phyloP scores from a whole-genome alignment of 2,113 vertebrate genomes.

The Alethe castanea region DNA sequence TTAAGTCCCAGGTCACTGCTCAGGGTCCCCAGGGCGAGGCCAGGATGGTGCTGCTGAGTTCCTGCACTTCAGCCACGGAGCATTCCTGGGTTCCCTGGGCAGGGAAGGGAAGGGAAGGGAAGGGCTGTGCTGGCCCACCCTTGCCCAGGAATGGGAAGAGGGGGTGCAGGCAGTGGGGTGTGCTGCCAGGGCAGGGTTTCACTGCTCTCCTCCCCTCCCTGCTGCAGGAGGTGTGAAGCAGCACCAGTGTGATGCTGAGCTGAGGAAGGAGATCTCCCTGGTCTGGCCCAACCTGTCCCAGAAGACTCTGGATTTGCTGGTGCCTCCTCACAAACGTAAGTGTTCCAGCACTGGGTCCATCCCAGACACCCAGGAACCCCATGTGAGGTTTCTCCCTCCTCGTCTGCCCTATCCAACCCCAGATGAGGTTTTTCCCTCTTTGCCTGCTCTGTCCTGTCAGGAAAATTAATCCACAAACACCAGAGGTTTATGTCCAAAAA shows the following conservation, averaged over 20 bases:
- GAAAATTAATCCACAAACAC: too few species aligned
- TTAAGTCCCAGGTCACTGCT: background rate
- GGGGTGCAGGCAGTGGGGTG: background rate
- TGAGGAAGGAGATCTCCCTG: slow-evolving; percentile 88
- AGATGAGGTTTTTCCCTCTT: background rate
- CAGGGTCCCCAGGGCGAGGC: background rate
- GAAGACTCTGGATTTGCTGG: slow-evolving; percentile 91
- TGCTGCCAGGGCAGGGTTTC: background rate
- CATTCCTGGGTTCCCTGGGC: fast-evolving
- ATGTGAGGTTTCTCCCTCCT: fast-evolving
- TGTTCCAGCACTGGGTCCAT: background rate
- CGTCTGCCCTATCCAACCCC: background rate
- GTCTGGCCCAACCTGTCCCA: slow-evolving; percentile 94
- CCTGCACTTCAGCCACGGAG: fast-evolving
- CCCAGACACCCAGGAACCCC: background rate
- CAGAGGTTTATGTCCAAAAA: too few species aligned
- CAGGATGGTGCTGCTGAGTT: background rate
- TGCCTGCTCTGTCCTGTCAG: background rate
- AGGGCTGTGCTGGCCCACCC: background rate
- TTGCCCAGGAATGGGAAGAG: fast-evolving
- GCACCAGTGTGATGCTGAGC: slow-evolving; percentile 85
- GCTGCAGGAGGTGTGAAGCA: slow-evolving; percentile 84
- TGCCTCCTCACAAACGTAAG: slow-evolving; percentile 93
- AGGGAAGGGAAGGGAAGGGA: too few species aligned
- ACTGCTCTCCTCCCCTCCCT: background rate